Evolutionary conservation across 1,140 invertebrate species (phyloP), one percentile per base, ranked within the genome.

Genomic region (Antheraea mylitta): DNA sequence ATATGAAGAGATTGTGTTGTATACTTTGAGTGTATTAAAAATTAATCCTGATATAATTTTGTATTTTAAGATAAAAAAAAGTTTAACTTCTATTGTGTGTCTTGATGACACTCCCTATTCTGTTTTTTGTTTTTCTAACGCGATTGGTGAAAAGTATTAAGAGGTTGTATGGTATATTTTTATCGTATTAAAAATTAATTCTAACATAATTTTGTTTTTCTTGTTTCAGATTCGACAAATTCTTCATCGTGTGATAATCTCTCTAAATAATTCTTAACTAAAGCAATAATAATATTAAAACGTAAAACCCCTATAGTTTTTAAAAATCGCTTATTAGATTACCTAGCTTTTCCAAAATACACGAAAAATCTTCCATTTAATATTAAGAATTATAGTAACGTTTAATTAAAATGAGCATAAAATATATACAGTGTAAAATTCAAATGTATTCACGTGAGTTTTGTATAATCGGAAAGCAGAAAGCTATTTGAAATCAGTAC

Each of bases 211-310:
- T n/a, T 7, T 61, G 19, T 66, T 73, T 64, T 68, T 58, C 81
- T 90, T 90, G 86, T 90, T 91, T 65, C 89, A 91, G 89, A 72
- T 79, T 68, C 69, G 62, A 63, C 38, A 70, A 48, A 36, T 2
- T 64, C 61, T 74, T 80, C 75, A n/a, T 6, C 11, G 45, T 6
- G 45, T 53, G 45, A 53, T 53, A 53, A n/a, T 53, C 13, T 53
- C 10, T 53, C 45, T 53, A 53, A 53, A 53, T 80, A 84, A 80
- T 82, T 89, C 83, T 87, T 87, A 86, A 85, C 11, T 76, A 80
- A 89, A 89, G 84, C 86, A 90, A 90, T 89, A 89, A 83, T 80
- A 61, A 70, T 73, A 74, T 69, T 78, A 70, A 73, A 80, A 85
- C 71, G 64, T 86, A 82, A 89, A 30, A 89, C 85, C 87, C 87